These are phyloP conservation scores for Centroberyx gerrardi DNA, from an alignment of 2,797 vertebrate genomes.

Conservation along the genomic window DNA sequence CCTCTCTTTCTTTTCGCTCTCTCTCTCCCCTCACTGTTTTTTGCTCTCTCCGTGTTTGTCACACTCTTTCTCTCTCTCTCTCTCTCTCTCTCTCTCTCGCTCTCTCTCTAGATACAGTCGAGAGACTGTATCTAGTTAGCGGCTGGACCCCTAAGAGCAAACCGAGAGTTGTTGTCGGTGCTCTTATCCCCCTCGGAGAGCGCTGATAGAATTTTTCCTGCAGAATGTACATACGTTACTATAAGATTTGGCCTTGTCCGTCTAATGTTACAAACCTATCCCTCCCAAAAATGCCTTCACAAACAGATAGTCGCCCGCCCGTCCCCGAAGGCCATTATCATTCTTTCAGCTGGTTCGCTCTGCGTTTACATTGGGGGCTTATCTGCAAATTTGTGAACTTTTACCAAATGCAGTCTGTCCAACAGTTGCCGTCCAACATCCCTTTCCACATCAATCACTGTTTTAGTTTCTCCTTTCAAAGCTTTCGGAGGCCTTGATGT, in stretches of 20 bases:
- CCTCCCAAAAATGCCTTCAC: constrained; percentile 57
- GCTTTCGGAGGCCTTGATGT: constrained; percentile 80
- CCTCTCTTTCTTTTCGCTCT: constrained; percentile 36
- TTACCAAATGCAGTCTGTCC: constrained; percentile 79
- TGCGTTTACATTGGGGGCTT: constrained; percentile 75
- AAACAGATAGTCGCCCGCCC: constrained; percentile 58
- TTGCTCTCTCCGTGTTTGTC: not conserved
- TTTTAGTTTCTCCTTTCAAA: constrained; percentile 82
- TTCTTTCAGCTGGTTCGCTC: constrained; percentile 63
- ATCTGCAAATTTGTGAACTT: constrained; percentile 83
- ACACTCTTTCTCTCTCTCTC: constrained; percentile 18
- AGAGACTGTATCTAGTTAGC: constrained; percentile 63
- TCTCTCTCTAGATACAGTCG: constrained; percentile 32
- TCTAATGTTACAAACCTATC: constrained; percentile 66
- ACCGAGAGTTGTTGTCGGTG: constrained; percentile 37
- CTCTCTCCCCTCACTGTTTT: constrained; percentile 12
- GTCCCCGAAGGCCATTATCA: constrained; percentile 68
- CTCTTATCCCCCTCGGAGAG: constrained; percentile 42
- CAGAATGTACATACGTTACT: constrained; percentile 39
- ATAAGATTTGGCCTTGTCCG: constrained; percentile 45
- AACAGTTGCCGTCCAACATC: constrained; percentile 75
- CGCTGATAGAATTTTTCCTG: constrained; percentile 41
- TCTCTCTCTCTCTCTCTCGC: constrained; percentile 12
- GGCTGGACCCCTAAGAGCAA: constrained; percentile 47
- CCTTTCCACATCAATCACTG: constrained; percentile 80